Evolutionary conservation across 2,113 vertebrate species (phyloP).

Genomic region (Strix aluco): DNA sequence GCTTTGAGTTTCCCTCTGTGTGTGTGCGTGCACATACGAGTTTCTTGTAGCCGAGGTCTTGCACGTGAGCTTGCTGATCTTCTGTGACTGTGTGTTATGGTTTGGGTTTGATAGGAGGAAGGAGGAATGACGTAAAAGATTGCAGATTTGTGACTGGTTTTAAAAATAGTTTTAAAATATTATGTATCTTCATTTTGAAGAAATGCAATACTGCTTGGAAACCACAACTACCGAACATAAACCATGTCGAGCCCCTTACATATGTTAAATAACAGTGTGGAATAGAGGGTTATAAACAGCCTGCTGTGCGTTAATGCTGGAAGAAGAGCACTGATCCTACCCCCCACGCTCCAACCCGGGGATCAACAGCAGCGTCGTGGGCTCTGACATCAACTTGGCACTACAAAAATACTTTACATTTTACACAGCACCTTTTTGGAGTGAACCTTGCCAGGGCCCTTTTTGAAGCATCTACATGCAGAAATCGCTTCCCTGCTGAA

Average conservation of each 20-base stretch:
- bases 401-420: not conserved
- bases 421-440: not conserved
- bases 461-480: not conserved
- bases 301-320: not conserved
- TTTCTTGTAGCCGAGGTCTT: not conserved
- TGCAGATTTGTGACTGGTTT: slow-evolving; percentile 42
- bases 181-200: slow-evolving; percentile 23
- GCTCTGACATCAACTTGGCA: not conserved
- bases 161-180: slow-evolving; percentile 39
- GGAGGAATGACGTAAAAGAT: slow-evolving; percentile 9
- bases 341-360: fast-evolving
- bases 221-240: slow-evolving; percentile 28
- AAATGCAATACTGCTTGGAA: slow-evolving; percentile 37
- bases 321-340: not conserved
- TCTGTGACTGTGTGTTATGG: not conserved
- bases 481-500: not conserved
- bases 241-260: not conserved
- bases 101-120: not conserved
- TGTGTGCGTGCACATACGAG: too few species aligned
- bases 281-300: not conserved
- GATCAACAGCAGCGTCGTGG: fast-evolving
- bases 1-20: not conserved
- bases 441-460: not conserved
- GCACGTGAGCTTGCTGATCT: not conserved
- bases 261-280: not conserved